Percentiles rank a stretch among this genome's conserved stretches.
Evolutionary conservation across 35 echinoderm and acorn worm genomes (phyloP).

Genomic region (Holothuria glaberrima): DNA sequence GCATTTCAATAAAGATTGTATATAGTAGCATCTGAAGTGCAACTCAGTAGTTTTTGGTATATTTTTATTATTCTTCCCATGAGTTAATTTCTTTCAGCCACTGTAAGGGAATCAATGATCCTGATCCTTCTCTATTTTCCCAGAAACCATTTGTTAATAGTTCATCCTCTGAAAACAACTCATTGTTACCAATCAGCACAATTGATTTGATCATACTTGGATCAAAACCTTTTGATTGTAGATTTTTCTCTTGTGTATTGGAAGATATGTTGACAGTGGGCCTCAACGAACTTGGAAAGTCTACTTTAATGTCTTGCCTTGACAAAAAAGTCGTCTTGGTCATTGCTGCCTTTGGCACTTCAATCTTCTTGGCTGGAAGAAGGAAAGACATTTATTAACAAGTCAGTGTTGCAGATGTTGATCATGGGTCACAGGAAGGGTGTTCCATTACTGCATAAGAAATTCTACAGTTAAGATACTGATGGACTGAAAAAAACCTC

Average conservation of each 20-base stretch:
- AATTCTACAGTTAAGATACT: too few species aligned
- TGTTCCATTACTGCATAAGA: too few species aligned
- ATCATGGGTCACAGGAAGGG: too few species aligned
- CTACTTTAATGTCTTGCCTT: not conserved
- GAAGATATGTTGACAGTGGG: not conserved
- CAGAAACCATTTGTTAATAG: conserved; percentile 33
- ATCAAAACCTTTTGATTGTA: not conserved
- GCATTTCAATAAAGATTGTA: too few species aligned
- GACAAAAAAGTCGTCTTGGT: not conserved
- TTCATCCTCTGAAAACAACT: conserved; percentile 24
- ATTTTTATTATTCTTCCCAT: conserved; percentile 7
- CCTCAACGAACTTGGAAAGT: not conserved
- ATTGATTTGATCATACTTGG: conserved; percentile 14
- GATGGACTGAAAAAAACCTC: not conserved
- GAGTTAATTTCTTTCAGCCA: conserved; percentile 18
- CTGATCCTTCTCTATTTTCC: conserved; percentile 7
- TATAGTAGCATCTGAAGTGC: too few species aligned
- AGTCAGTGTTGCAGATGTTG: too few species aligned
- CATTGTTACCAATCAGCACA: conserved; percentile 9
- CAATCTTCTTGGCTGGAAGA: not conserved
- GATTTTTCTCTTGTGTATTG: not conserved
- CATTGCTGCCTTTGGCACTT: not conserved
- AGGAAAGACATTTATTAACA: too few species aligned
- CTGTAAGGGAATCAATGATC: not conserved
- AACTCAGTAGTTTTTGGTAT: too few species aligned